These are phyloP conservation scores for Maniola jurtina DNA, from an alignment of 1,140 invertebrate genomes.

Conservation along the genomic window DNA sequence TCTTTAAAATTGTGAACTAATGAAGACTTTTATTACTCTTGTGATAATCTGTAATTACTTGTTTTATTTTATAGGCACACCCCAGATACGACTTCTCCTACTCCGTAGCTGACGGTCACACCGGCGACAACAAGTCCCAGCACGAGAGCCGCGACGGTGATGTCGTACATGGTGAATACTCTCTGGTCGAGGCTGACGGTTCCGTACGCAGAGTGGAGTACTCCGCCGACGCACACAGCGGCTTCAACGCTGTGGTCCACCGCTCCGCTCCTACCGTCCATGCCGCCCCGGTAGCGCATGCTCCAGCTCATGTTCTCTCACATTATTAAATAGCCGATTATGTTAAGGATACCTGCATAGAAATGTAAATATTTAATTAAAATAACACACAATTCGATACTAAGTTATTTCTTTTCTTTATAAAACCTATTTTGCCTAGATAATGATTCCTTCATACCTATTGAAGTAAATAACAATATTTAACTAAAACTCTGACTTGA, in stretches of 20 bases:
- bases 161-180: constrained; percentile 53
- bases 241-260: constrained; percentile 17
- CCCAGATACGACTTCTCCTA: constrained; percentile 50
- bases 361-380: constrained; percentile 7
- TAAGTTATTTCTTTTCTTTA: constrained; percentile 12
- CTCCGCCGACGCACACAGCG: constrained; percentile 49
- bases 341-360: not conserved
- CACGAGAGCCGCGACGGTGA: constrained; percentile 51
- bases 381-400: not conserved
- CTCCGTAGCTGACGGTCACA: constrained; percentile 72
- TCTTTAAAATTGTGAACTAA: not conserved
- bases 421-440: constrained; percentile 16
- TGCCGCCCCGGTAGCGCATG: not conserved
- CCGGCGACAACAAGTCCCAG: constrained; percentile 49
- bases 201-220: constrained; percentile 60
- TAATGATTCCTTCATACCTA: too few species aligned
- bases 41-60: not conserved
- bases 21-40: not conserved
- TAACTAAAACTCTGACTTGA: too few species aligned
- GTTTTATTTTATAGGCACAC: constrained; percentile 33
- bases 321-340: not conserved
- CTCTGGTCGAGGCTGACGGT: constrained; percentile 61
- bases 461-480: too few species aligned
- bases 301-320: not conserved
- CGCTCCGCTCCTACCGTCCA: constrained; percentile 1